phyloP scores from a whole-genome alignment of 2,113 vertebrate genomes.

The Stegostoma tigrinum region DNA sequence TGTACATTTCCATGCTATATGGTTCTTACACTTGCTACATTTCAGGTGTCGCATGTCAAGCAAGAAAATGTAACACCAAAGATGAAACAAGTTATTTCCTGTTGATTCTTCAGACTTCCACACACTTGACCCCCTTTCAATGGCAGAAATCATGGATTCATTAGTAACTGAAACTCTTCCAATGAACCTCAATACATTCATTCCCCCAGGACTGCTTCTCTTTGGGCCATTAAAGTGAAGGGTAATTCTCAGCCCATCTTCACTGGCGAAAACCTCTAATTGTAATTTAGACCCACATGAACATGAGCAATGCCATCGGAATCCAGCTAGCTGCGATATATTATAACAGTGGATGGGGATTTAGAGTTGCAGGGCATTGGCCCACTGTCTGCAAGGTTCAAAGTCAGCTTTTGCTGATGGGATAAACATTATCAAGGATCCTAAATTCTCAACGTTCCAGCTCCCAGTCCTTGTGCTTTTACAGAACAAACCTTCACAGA shows the following conservation, averaged over 20 bases:
- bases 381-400: background rate
- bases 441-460: background rate
- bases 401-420: background rate
- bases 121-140: background rate
- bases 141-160: background rate
- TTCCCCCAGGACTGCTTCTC: background rate
- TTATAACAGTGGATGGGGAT: background rate
- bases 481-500: background rate
- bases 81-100: background rate
- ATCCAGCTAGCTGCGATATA: background rate
- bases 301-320: background rate
- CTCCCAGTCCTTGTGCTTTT: background rate
- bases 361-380: background rate
- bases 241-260: background rate
- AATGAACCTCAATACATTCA: background rate
- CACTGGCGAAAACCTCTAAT: background rate
- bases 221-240: background rate
- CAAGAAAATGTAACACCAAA: background rate
- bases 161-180: background rate
- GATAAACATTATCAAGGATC: background rate
- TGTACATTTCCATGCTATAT: background rate
- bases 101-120: background rate
- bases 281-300: background rate
- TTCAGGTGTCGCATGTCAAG: background rate
- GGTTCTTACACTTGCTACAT: background rate